Evolutionary conservation across 53 echinoderm and acorn worm genomes (phyloP).

Genomic region (Mesocentrotus franciscanus): DNA sequence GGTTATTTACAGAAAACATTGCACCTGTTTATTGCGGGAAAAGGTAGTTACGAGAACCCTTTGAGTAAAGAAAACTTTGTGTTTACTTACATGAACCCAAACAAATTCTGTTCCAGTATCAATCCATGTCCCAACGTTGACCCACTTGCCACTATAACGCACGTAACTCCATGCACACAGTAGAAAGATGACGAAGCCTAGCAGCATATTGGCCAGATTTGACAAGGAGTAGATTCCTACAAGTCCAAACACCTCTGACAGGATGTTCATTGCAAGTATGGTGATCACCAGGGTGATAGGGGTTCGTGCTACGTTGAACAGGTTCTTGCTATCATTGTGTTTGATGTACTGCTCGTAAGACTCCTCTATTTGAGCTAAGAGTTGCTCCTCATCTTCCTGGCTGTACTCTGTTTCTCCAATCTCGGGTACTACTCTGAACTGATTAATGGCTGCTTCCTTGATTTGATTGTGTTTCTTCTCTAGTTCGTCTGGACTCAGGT

Average conservation of each 20-base stretch:
- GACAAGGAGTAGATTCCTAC: constrained; percentile 92
- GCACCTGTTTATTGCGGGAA: no score
- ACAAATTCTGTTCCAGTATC: constrained; percentile 83
- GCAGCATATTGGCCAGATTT: constrained; percentile 86
- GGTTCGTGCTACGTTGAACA: constrained; percentile 96
- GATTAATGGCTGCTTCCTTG: constrained; percentile 66
- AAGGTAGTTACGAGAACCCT: no score
- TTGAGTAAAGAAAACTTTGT: no score
- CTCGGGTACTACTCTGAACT: constrained; percentile 80
- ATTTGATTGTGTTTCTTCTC: constrained; percentile 77
- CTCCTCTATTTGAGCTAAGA: constrained; percentile 83
- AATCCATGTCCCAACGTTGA: constrained; percentile 75
- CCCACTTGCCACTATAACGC: constrained; percentile 85
- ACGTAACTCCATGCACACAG: constrained; percentile 83
- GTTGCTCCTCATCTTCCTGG: constrained; percentile 75
- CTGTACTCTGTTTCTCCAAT: constrained; percentile 94
- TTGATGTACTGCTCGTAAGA: constrained; percentile 83
- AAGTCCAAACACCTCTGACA: constrained; percentile 92
- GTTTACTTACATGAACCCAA: constrained; percentile 88
- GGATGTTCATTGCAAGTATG: constrained; percentile 89
- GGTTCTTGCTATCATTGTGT: constrained; percentile 96
- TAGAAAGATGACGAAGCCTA: constrained; percentile 81
- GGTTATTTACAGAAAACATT: no score
- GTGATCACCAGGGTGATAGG: constrained; percentile 87
- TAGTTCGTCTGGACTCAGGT: constrained; percentile 84